Percentiles rank a stretch among this genome's conserved stretches.
These are phyloP conservation scores for Falco biarmicus DNA, from an alignment of 2,797 vertebrate genomes.

Conservation along the genomic window DNA sequence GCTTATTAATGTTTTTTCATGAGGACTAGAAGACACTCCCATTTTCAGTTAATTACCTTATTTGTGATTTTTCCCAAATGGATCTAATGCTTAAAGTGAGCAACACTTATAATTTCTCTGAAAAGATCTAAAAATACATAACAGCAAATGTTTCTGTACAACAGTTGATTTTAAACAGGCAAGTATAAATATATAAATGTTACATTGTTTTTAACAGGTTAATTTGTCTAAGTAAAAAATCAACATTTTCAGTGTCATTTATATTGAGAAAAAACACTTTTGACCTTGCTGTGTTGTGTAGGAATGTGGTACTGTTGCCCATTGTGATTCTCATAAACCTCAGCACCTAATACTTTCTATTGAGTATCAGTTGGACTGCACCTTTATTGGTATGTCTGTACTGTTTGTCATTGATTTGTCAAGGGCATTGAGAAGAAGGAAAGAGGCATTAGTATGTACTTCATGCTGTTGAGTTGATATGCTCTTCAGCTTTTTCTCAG, in stretches of 20 bases:
- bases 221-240: not conserved
- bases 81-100: not conserved
- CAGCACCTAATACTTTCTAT: not conserved
- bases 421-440: not conserved
- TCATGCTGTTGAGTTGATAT: not conserved
- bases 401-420: not conserved
- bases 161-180: not conserved
- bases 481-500: not conserved
- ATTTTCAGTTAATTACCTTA: not conserved
- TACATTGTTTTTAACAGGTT: not conserved
- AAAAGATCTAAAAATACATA: not conserved
- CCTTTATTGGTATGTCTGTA: not conserved
- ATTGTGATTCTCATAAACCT: not conserved
- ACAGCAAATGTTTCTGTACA: not conserved
- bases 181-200: not conserved
- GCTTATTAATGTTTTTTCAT: not conserved
- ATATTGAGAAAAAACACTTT: not conserved
- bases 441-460: not conserved
- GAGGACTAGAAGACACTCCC: not conserved
- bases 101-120: not conserved
- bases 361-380: not conserved
- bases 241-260: not conserved
- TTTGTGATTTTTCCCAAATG: not conserved
- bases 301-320: not conserved
- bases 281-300: not conserved